Conservation (phyloP, 2,888 invertebrate genomes). For the Ectemnius continuus region DNA sequence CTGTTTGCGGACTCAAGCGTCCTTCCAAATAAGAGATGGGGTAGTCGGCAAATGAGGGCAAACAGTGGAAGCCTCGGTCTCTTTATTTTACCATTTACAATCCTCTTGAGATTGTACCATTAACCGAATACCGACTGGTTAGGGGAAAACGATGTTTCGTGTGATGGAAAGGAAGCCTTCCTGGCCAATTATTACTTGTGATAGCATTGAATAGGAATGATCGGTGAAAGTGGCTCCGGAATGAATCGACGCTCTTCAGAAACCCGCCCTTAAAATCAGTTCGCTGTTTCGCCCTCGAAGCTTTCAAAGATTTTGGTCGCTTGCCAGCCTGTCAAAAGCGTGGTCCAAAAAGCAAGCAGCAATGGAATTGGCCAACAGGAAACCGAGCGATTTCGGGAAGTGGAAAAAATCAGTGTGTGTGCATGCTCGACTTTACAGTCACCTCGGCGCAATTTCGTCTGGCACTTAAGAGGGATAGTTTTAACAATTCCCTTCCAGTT, state of each 20-base stretch:
- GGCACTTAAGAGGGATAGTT: conserved; percentile 41
- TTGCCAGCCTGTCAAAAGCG: conserved; percentile 32
- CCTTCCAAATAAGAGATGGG: neutral
- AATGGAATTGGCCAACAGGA: too few species aligned
- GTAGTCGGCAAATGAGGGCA: neutral
- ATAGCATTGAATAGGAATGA: conserved; percentile 33
- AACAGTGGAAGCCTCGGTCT: conserved; percentile 17
- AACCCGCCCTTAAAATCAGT: conserved; percentile 27
- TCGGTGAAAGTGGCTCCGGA: conserved; percentile 35
- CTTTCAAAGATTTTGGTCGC: conserved; percentile 40
- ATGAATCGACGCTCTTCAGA: conserved; percentile 15
- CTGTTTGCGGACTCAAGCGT: neutral
- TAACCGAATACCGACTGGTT: conserved; percentile 38
- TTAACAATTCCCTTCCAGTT: conserved; percentile 40
- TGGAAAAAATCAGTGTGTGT: neutral
- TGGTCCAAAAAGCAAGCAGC: conserved; percentile 14
- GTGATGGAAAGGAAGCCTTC: conserved; percentile 35
- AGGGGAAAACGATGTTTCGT: conserved; percentile 35
- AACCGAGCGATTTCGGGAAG: conserved; percentile 10
- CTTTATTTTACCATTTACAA: conserved; percentile 39
- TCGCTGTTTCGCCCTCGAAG: conserved; percentile 19
- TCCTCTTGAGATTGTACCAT: conserved; percentile 39
- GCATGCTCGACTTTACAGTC: conserved; percentile 1
- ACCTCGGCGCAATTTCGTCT: conserved; percentile 19
- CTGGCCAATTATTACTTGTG: conserved; percentile 35